Percentiles rank a stretch among this genome's conserved stretches.
Conservation (phyloP, 2,888 invertebrate genomes). For the Aporophyla lueneburgensis region DNA sequence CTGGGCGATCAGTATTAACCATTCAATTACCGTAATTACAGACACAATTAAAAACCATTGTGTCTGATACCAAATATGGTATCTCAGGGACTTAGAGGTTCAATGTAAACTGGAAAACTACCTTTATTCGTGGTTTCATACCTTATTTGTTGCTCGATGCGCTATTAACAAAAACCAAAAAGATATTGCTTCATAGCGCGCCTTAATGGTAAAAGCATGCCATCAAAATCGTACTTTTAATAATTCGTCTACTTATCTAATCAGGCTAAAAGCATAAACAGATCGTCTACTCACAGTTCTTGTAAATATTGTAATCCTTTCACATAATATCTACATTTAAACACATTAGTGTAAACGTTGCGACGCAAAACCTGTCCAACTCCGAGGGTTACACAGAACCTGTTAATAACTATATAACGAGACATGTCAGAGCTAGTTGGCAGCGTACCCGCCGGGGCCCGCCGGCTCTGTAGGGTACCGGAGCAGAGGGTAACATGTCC, state of each 20-base stretch:
- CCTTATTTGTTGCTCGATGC: no score
- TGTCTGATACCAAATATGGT: no score
- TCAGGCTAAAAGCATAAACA: not conserved
- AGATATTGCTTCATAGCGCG: no score
- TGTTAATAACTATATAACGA: constrained; percentile 21
- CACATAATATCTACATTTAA: not conserved
- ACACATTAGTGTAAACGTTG: not conserved
- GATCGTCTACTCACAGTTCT: not conserved
- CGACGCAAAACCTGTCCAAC: not conserved
- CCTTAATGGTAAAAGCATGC: not conserved
- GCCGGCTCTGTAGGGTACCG: not conserved
- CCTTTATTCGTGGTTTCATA: no score
- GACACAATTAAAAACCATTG: no score
- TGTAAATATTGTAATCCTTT: not conserved
- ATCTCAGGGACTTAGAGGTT: no score
- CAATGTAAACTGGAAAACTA: no score
- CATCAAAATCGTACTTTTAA: not conserved
- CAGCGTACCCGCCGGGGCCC: not conserved
- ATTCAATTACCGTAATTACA: no score
- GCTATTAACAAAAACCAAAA: no score
- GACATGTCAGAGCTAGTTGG: constrained; percentile 22
- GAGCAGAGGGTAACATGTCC: not conserved
- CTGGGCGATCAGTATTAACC: no score
- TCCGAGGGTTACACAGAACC: not conserved
- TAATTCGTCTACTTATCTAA: no score